Percentiles rank a stretch among this genome's conserved stretches.
Conservation (phyloP, 2,888 invertebrate species). For the Drosophila yooni region DNA sequence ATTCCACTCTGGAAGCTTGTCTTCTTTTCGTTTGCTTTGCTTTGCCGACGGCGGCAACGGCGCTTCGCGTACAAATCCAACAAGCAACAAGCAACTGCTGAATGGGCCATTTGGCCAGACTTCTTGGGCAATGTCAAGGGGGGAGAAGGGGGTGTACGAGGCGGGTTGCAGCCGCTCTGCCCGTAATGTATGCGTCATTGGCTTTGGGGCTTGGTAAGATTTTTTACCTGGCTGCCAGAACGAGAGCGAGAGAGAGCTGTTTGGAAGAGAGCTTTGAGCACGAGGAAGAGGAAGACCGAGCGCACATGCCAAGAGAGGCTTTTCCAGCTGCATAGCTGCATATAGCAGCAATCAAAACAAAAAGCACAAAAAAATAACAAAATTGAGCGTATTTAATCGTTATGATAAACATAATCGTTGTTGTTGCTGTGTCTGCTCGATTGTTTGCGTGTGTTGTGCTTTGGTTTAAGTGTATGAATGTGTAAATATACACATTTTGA, state of each 20-base stretch:
- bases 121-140: slow-evolving; percentile 13
- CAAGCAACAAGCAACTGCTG: slow-evolving; percentile 49
- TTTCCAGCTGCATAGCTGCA: slow-evolving; percentile 52
- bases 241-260: slow-evolving; percentile 25
- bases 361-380: slow-evolving; percentile 30
- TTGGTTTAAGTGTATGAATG: slow-evolving; percentile 6
- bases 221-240: slow-evolving; percentile 29
- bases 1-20: slow-evolving; percentile 31
- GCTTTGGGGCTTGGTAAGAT: slow-evolving; percentile 55
- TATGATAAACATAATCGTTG: slow-evolving; percentile 68
- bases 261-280: slow-evolving; percentile 13
- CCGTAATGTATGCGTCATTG: slow-evolving; percentile 72
- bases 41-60: slow-evolving; percentile 74
- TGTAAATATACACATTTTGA: slow-evolving; percentile 16
- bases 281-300: slow-evolving; percentile 9
- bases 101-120: slow-evolving; percentile 65
- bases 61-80: slow-evolving; percentile 72
- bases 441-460: slow-evolving; percentile 9
- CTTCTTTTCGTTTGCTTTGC: slow-evolving; percentile 38
- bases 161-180: background rate
- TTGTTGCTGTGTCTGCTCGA: slow-evolving; percentile 31
- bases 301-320: slow-evolving; percentile 32
- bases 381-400: slow-evolving; percentile 57
- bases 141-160: background rate
- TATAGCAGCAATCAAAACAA: slow-evolving; percentile 67